These are phyloP conservation scores for Paralvinella palmiformis DNA, from an alignment of 1,140 invertebrate genomes.

Conservation along the genomic window DNA sequence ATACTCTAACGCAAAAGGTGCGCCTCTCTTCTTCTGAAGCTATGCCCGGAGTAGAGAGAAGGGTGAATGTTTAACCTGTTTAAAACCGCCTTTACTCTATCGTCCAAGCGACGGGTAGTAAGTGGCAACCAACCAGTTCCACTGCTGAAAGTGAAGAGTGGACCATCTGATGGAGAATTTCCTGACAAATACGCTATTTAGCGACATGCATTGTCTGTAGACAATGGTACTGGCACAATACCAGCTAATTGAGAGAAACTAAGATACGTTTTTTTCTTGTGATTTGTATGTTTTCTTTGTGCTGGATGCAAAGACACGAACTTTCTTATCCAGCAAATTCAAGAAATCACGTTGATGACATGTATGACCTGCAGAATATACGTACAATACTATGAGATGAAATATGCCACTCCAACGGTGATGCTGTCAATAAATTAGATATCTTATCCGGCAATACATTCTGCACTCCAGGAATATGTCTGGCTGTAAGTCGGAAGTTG, in stretches of 20 bases:
- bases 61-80: neutral
- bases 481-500: no score
- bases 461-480: no score
- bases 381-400: neutral
- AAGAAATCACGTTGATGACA: neutral
- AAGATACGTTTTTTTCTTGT: slow-evolving; percentile 1
- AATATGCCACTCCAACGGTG: neutral
- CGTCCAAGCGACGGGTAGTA: neutral
- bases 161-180: neutral
- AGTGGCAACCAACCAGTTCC: slow-evolving; percentile 1
- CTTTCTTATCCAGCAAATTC: neutral
- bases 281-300: neutral
- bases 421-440: neutral
- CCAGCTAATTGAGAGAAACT: neutral
- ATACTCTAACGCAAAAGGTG: neutral
- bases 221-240: neutral
- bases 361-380: neutral
- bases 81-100: neutral
- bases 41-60: neutral
- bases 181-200: neutral
- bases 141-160: neutral
- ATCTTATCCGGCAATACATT: neutral
- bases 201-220: neutral
- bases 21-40: neutral
- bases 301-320: neutral